Base-by-base conservation (phyloP, 2,113 vertebrate species). In the Suricata suricatta region DNA sequence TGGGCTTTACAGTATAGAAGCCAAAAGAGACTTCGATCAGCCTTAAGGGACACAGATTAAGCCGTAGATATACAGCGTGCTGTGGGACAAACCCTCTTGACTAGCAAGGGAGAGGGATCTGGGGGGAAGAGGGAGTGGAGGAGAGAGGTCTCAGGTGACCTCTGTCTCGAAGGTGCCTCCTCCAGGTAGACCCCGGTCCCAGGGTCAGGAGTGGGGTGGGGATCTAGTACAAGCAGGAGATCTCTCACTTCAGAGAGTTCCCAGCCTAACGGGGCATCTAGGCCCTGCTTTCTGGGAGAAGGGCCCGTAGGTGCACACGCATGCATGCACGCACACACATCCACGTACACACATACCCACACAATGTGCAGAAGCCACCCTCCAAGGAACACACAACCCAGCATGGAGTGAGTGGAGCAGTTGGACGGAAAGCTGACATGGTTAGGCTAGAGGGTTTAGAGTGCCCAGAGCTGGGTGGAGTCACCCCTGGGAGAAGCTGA, bases 401-500 rank as follows among this genome's bases (percentile, higher is more conserved):
- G 41, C 35, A 35, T 3, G 0, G 38, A 35, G 14, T 57, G 16
- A 2, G 11, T 2, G 19, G 2, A 92, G 44, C 31, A 14, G 6
- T 29, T 38, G 47, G 66, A 4, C 47, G 0, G 3, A 38, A 13
- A 8, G 63, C 77, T 31, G 47, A 83, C 19, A 0, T 2, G 7
- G 47, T 33, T 69, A 11, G 0, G 1, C 9, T 15, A 50, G 44
- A n/a, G 31, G 14, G 50, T 35, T 41, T 54, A 44, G 50, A 16
- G 41, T 5, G 31, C 81, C 76, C 7, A 33, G 69, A 12, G n/a
- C 71, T 29, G 72, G 85, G 64, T 80, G 82, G 60, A 16, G 68
- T 60, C 35, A 14, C 13, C 25, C 69, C 64, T 27, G 27, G 33
- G 38, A 95, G 93, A 92, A 74, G 92, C 89, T 92, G 90, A 23